Evolutionary conservation across 1,140 invertebrate genomes (phyloP), one percentile per base, ranked within the genome.

Genomic region (Aphaenogaster ashmeadi): DNA sequence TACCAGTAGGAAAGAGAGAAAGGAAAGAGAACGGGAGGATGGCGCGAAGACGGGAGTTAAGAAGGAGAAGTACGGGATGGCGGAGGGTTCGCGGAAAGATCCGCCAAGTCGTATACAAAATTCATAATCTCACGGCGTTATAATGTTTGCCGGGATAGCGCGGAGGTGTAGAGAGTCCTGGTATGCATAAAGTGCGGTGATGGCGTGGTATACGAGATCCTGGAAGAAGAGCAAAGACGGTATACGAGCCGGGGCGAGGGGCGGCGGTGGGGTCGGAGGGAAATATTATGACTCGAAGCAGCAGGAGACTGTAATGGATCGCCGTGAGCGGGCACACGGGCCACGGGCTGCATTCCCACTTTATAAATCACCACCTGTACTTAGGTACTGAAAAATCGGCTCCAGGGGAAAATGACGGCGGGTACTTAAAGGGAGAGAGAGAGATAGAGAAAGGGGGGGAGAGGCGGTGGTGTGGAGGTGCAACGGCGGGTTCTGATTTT

Each of bases 71-170:
- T 38, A 58, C 58, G 54, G 11, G 50, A 47, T 11, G 50, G 44
- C 54, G 44, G 11, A 79, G 54, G 66, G 38, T 84, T 84, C 60
- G 54, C 64, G 86, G 47, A 81, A 88, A 83, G 91, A 93, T 92
- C 88, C 90, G 89, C 87, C 78, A 78, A 88, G 86, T 77, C 75
- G 86, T 92, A 93, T 94, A 94, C 91, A 93, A 94, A 94, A 94
- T 94, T 94, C 91, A 94, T 94, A 94, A 94, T 94, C 91, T 90
- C 87, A 87, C 78, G 87, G 88, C 88, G 92, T 92, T 94, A 92
- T 93, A 93, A 94, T 93, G 92, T 94, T 94, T 93, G 91, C 92
- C 88, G 15, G 74, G 77, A 92, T 84, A 89, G 81, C 88, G 66
- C 81, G 38, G 44, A 88, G 85, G 78, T 83, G 62, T 60, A 83